phyloP scores from a whole-genome alignment of 1,140 invertebrate species.

The Brachionus rubens region DNA sequence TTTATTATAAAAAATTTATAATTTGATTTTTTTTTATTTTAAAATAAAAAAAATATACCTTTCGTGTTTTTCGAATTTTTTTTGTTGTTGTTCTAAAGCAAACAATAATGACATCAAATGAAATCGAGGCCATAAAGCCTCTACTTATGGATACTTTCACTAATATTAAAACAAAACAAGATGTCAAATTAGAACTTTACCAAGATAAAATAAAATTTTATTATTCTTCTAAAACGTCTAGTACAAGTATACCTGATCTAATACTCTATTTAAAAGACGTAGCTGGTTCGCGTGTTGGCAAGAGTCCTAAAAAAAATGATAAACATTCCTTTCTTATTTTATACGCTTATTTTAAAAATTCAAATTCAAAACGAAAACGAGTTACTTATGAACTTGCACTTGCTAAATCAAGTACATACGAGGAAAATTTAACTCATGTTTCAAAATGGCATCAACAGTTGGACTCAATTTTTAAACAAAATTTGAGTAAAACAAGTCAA shows the following conservation, averaged over 20 bases:
- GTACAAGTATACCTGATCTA: background rate
- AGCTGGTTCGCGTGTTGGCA: slow-evolving; percentile 2
- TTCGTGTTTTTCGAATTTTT: no score
- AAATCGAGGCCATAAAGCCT: background rate
- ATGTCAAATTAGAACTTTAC: background rate
- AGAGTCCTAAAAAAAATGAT: slow-evolving; percentile 4
- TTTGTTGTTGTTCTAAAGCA: no score
- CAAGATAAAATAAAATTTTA: background rate
- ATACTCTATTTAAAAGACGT: slow-evolving; percentile 7
- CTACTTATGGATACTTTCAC: slow-evolving; percentile 2
- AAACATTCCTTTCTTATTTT: background rate
- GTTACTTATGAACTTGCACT: slow-evolving; percentile 7
- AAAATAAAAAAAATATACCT: no score
- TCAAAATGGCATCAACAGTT: slow-evolving; percentile 19
- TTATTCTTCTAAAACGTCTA: background rate
- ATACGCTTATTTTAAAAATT: slow-evolving; percentile 12
- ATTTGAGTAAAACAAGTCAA: background rate
- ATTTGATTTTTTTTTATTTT: no score
- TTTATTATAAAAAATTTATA: no score
- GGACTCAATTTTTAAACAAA: background rate
- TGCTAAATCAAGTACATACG: background rate
- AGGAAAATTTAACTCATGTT: slow-evolving; percentile 30
- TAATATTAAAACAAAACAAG: background rate
- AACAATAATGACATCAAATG: background rate
- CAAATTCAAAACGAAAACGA: slow-evolving; percentile 1